These are phyloP conservation scores for Diogma glabrata DNA, from an alignment of 2,888 invertebrate species.

Conservation along the genomic window DNA sequence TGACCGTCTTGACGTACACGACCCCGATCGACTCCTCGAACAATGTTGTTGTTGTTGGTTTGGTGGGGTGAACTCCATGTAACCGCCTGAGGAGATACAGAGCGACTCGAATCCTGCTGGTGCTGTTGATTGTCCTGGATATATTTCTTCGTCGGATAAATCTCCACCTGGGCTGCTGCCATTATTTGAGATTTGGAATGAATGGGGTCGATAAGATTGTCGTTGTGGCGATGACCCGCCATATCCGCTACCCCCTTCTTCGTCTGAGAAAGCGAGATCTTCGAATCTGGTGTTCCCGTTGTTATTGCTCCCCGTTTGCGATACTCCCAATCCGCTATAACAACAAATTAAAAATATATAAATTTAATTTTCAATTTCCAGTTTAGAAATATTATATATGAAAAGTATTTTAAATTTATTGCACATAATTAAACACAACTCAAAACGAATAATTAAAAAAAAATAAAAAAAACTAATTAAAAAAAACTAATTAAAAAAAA, in stretches of 20 bases:
- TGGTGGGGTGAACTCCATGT: slow-evolving; percentile 36
- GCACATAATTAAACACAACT: slow-evolving; percentile 20
- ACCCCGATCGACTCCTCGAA: slow-evolving; percentile 36
- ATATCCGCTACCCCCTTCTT: slow-evolving; percentile 60
- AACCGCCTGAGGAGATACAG: slow-evolving; percentile 34
- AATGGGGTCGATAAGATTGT: slow-evolving; percentile 39
- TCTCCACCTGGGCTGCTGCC: slow-evolving; percentile 42
- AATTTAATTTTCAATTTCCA: too few species aligned
- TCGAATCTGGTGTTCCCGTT: slow-evolving; percentile 32
- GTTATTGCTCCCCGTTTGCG: slow-evolving; percentile 27
- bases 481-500: slow-evolving; percentile 21
- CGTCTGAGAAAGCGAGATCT: slow-evolving; percentile 75
- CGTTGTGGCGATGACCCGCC: slow-evolving; percentile 36
- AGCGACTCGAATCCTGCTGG: slow-evolving; percentile 37
- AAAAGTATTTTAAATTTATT: slow-evolving; percentile 10
- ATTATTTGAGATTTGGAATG: slow-evolving; percentile 40
- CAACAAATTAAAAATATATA: slow-evolving; percentile 15
- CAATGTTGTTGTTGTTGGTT: slow-evolving; percentile 31
- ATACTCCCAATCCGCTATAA: slow-evolving; percentile 39
- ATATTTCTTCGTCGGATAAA: slow-evolving; percentile 39
- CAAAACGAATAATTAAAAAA: slow-evolving; percentile 22
- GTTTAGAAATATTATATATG: too few species aligned
- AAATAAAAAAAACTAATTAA: slow-evolving; percentile 21
- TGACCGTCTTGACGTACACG: slow-evolving; percentile 38
- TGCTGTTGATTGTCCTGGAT: slow-evolving; percentile 36